A percentile compares a stretch with the other conserved stretches of the same genome.
Evolutionary conservation across 2,113 vertebrate genomes (phyloP).

Genomic region (Pelobates fuscus): DNA sequence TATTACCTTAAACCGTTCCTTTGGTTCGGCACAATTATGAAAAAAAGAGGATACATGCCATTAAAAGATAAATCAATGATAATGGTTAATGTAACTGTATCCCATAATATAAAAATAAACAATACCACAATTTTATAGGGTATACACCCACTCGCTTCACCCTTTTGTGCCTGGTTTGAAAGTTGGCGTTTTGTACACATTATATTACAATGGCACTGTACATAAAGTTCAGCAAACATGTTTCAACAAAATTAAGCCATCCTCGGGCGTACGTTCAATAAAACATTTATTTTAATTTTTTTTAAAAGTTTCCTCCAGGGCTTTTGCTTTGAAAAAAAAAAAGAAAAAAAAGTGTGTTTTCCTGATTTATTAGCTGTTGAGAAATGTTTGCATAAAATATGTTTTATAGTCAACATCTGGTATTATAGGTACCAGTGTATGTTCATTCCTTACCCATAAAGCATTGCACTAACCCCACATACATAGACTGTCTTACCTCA

Average conservation of each 20-base stretch:
- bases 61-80: too few species aligned
- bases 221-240: slow-evolving; percentile 30
- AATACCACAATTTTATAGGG: too few species aligned
- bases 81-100: too few species aligned
- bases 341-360: slow-evolving; percentile 28
- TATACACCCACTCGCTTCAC: slow-evolving; percentile 25
- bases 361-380: slow-evolving; percentile 47
- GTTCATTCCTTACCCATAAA: slow-evolving; percentile 36
- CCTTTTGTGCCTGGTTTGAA: slow-evolving; percentile 2
- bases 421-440: slow-evolving; percentile 41
- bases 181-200: slow-evolving; percentile 34
- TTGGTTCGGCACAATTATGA: too few species aligned
- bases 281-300: slow-evolving; percentile 26
- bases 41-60: too few species aligned
- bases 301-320: slow-evolving; percentile 29
- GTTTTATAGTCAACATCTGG: slow-evolving; percentile 48
- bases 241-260: slow-evolving; percentile 27
- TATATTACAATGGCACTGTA: slow-evolving; percentile 23
- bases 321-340: slow-evolving; percentile 8
- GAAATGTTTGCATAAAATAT: slow-evolving; percentile 49
- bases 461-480: neutral
- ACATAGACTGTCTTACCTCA: slow-evolving; percentile 27
- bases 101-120: too few species aligned
- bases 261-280: slow-evolving; percentile 38
- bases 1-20: too few species aligned